Base-by-base conservation (phyloP, 2,888 invertebrate genomes). In the Mayetiola destructor region DNA sequence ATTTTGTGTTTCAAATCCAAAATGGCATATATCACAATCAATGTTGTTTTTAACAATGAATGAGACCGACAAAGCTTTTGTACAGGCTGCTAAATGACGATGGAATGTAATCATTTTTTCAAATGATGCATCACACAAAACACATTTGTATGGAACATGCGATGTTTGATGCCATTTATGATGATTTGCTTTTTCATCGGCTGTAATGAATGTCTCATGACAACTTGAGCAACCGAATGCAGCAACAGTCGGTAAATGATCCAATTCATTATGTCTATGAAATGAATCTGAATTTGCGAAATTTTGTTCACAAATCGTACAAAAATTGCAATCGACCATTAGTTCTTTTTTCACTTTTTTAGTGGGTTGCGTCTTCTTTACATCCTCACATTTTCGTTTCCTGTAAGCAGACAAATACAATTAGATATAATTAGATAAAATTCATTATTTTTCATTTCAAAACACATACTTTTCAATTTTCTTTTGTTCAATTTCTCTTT, bases 221-320 rank as follows among this genome's bases (percentile, higher is more conserved):
- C 79, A 79, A 0, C 76, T 71, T 59, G 75, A 72, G 63, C 79
- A 79, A 1, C 74, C 68, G 59, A 67, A 72, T 2, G 68, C 66
- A 27, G 64, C 62, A 40, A 70, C 61, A 16, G 61, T 62, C 2
- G 72, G 71, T 16, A 67, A 59, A 60, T 73, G 72, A 2, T 20
- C n/a, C 9, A 14, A 9, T 14, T 10, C 3, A 5, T n/a, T n/a
- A 20, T 48, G 48, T 2, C 27, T 16, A 48, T 27, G 48, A 16
- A 48, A 27, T 27, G 48, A 27, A 27, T n/a, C 18, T 27, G n/a
- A n/a, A n/a, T 27, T 27, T n/a, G 23, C 48, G 9, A 48, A 48
- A 4, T 16, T 23, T 27, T 48, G n/a, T n/a, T 48, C 27, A 9
- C 48, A 48, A 2, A 48, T 3, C 14, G 16, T 8, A 48, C 48